phyloP scores from a whole-genome alignment of 2,888 invertebrate genomes.

The Mechanitis messenoides region DNA sequence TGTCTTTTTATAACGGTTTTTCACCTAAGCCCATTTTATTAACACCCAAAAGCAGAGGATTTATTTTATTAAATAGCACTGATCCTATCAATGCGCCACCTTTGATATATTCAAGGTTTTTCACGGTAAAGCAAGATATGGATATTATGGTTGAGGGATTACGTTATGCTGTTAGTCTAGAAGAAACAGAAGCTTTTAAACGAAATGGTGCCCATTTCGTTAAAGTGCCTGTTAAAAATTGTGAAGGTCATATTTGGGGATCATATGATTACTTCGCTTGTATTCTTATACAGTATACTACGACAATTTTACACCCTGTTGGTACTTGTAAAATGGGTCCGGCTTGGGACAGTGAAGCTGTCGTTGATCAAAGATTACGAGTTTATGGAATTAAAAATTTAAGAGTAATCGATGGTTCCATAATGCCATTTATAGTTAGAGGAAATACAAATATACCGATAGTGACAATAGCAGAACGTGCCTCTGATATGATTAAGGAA shows the following conservation, averaged over 20 bases:
- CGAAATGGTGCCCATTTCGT: conserved; percentile 74
- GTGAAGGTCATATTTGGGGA: conserved; percentile 74
- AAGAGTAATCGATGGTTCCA: conserved; percentile 16
- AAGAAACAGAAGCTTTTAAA: conserved; percentile 76
- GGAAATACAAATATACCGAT: conserved; percentile 18
- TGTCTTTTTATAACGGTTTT: conserved; percentile 79
- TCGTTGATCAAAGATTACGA: conserved; percentile 12
- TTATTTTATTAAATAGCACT: conserved; percentile 77
- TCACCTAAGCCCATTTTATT: conserved; percentile 78
- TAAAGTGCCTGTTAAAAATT: conserved; percentile 76
- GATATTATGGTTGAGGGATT: conserved; percentile 77
- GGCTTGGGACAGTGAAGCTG: conserved; percentile 47
- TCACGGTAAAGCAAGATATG: conserved; percentile 79
- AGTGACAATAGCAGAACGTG: conserved; percentile 15
- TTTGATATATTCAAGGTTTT: conserved; percentile 82
- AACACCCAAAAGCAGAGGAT: conserved; percentile 79
- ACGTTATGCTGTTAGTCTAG: conserved; percentile 75
- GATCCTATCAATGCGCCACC: conserved; percentile 85
- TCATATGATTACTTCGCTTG: conserved; percentile 81
- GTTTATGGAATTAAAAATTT: conserved; percentile 10
- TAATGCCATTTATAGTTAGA: conserved; percentile 14
- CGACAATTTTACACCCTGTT: conserved; percentile 12
- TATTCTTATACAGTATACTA: conserved; percentile 77
- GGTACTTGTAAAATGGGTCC: conserved; percentile 18
- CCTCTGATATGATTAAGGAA: conserved; percentile 17